Evolutionary conservation across 1,140 invertebrate genomes (phyloP).

Genomic region (Heterodera schachtii): DNA sequence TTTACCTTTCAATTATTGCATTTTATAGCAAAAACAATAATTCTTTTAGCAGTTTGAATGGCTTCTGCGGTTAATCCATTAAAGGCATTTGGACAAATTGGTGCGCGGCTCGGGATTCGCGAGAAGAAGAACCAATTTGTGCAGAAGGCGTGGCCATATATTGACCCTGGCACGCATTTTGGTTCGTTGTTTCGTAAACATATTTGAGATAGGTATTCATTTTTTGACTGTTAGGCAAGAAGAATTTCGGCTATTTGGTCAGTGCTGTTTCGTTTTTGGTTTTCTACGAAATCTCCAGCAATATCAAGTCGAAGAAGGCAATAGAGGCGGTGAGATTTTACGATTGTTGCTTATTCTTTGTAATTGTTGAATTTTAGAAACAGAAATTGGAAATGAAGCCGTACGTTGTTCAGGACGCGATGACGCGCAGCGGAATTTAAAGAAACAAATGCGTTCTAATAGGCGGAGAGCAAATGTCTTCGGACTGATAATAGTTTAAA

Average conservation of each 20-base stretch:
- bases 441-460: too few relatives aligned
- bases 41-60: neutral
- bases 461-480: too few relatives aligned
- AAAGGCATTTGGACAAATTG: constrained; percentile 2
- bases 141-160: constrained; percentile 24
- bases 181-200: neutral
- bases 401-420: constrained; percentile 48
- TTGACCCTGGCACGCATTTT: neutral
- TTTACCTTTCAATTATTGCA: too few relatives aligned
- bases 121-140: neutral
- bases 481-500: too few relatives aligned
- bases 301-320: neutral
- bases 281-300: neutral
- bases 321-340: neutral
- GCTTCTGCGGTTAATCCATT: neutral
- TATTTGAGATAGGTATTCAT: neutral
- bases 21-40: too few relatives aligned
- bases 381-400: constrained; percentile 45
- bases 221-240: constrained; percentile 2
- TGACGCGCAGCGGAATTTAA: constrained; percentile 45
- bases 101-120: neutral
- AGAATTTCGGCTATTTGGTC: neutral
- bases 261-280: neutral
- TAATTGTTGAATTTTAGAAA: neutral
- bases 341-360: neutral